Percentiles rank a stretch among this genome's conserved stretches.
Conservation (phyloP, 2,113 vertebrate species). For the Silurus asotus region DNA sequence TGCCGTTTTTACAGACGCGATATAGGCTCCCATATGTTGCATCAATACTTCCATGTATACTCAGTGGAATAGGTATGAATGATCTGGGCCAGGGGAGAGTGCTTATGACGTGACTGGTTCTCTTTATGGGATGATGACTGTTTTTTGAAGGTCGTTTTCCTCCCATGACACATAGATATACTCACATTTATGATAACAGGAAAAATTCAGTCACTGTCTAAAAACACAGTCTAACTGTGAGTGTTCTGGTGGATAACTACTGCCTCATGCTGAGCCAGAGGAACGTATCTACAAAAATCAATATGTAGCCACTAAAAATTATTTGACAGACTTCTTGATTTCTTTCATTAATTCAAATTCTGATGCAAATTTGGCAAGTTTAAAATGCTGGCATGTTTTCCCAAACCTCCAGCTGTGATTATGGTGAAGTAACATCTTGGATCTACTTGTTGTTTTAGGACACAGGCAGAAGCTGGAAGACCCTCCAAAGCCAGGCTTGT, state of each 20-base stretch:
- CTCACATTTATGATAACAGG: constrained; percentile 38
- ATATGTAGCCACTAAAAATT: not conserved
- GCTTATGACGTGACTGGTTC: constrained; percentile 47
- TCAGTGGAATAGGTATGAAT: constrained; percentile 11
- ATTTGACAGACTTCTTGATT: constrained; percentile 7
- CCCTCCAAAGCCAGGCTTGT: constrained; percentile 86
- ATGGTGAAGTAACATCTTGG: constrained; percentile 10
- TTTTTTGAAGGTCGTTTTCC: constrained; percentile 30
- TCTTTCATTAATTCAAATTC: not conserved
- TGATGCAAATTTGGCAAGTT: not conserved
- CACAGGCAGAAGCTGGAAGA: constrained; percentile 95
- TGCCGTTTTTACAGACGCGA: constrained; percentile 19
- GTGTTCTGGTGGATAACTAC: constrained; percentile 27
- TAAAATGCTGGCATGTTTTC: not conserved
- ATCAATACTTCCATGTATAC: not conserved
- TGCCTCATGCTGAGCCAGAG: constrained; percentile 12
- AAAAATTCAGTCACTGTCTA: constrained; percentile 40
- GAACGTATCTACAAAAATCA: not conserved
- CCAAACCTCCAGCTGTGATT: not conserved
- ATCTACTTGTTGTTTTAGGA: constrained; percentile 74
- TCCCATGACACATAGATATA: constrained; percentile 29
- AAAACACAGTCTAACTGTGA: constrained; percentile 28
- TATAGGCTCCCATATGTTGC: constrained; percentile 6
- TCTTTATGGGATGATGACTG: constrained; percentile 40
- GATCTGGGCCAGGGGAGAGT: constrained; percentile 3